Base-by-base conservation (phyloP, 2,113 vertebrate species). In the Tricholaema leucomelas region DNA sequence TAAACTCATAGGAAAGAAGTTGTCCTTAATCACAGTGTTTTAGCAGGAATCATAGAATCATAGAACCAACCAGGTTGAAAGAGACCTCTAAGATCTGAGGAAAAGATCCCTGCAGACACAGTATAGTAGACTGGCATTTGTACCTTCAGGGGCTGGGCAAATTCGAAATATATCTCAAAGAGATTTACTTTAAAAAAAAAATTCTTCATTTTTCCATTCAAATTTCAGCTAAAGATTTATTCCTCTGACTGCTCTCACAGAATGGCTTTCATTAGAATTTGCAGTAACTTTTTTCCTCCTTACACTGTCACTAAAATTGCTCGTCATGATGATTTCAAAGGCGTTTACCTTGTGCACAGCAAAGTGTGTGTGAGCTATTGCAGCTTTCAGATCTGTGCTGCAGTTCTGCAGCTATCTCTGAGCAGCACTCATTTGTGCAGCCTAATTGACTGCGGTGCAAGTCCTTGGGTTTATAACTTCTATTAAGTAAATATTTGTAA, bases 331-430 rank as follows among this genome's bases (percentile, higher is more conserved):
- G 12, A 59, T 40, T 72, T 65, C 2, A 24, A 85, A 74, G 23
- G 7, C 21, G 21, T 85, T 86, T 71, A 15, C 17, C 8, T 69
- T 66, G 48, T 19, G 5, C 30, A 30, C n/a, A 30, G 15, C 23
- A 31, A 4, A 0, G 0, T 20, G 0, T 20, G 6, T 36, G 19
- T 8, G 25, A 84, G 54, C 5, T 80, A 38, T n/a, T 73, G 23
- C 55, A 50, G 10, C 31, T 50, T 82, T 17, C 27, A 73, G 20
- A n/a, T 52, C n/a, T 24, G 14, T 1, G 2, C 12, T 60, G 21
- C 58, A 48, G 36, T 64, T 56, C 42, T 81, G 36, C n/a, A 64
- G 35, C 19, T 85, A 3, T 8, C 70, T 13, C 23, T 84, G 73
- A 60, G 5, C 21, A 30, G 40, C 5, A n/a, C 3, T 52, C 2